Evolutionary conservation across 2,888 invertebrate species (phyloP).

Genomic region (Choreutis nemorana): DNA sequence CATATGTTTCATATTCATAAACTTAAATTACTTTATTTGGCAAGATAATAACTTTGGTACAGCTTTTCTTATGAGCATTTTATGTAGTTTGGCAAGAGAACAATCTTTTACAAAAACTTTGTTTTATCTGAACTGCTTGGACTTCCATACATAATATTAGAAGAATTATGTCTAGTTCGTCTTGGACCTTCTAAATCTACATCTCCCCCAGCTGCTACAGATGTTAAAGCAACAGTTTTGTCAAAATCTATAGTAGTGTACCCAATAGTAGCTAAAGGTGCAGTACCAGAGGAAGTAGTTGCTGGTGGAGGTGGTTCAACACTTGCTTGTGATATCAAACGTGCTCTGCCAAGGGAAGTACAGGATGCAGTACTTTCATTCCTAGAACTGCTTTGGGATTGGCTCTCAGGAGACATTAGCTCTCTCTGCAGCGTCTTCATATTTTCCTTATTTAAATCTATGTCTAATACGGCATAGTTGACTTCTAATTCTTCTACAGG

Average conservation of each 20-base stretch:
- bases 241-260: constrained; percentile 95
- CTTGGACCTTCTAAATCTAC: constrained; percentile 76
- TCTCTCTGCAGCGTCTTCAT: constrained; percentile 24
- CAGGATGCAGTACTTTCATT: constrained; percentile 36
- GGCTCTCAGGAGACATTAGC: constrained; percentile 33
- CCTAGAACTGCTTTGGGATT: constrained; percentile 33
- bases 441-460: constrained; percentile 66
- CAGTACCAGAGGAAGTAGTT: constrained; percentile 58
- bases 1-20: too few relatives aligned
- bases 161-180: constrained; percentile 84
- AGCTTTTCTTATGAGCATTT: constrained; percentile 5
- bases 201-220: constrained; percentile 75
- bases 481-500: constrained; percentile 55
- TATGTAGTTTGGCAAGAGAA: neutral
- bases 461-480: constrained; percentile 83
- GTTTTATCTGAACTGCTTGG: constrained; percentile 33
- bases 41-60: constrained; percentile 5
- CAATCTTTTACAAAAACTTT: constrained; percentile 2
- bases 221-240: constrained; percentile 88
- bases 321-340: constrained; percentile 41
- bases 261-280: constrained; percentile 61
- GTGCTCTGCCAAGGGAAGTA: constrained; percentile 27
- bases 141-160: constrained; percentile 63
- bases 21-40: too few relatives aligned
- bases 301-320: constrained; percentile 26